A percentile compares a stretch with the other conserved stretches of the same genome.
phyloP scores from a whole-genome alignment of 2,113 vertebrate genomes.

The Lates calcarifer region DNA sequence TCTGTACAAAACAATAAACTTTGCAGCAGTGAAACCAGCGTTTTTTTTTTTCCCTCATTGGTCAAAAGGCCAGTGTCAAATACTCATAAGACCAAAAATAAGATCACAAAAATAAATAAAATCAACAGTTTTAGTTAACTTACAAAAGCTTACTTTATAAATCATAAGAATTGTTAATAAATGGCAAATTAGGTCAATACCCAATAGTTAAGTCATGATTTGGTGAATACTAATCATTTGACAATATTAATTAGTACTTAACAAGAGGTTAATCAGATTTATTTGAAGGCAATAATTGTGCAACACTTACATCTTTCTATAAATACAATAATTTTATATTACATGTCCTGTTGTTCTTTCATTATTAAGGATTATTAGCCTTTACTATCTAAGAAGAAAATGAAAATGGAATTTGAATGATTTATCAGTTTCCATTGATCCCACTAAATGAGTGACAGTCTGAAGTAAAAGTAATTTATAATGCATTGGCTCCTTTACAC shows the following conservation, averaged over 20 bases:
- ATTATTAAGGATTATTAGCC: neutral
- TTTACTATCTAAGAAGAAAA: too few species aligned
- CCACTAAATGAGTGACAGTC: too few species aligned
- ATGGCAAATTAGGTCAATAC: slow-evolving; percentile 61
- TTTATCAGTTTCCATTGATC: neutral
- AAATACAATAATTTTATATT: neutral
- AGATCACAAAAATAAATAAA: slow-evolving; percentile 11
- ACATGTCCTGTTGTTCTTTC: neutral
- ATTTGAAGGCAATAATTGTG: neutral
- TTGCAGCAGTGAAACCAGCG: slow-evolving; percentile 47
- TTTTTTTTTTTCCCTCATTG: neutral
- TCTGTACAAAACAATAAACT: slow-evolving; percentile 68
- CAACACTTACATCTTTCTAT: neutral
- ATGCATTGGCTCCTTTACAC: too few species aligned
- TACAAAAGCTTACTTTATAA: neutral
- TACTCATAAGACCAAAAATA: slow-evolving; percentile 23
- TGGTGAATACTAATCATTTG: slow-evolving; percentile 43
- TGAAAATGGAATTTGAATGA: neutral
- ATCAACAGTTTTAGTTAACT: neutral
- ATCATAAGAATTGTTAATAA: slow-evolving; percentile 58
- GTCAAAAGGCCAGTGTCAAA: slow-evolving; percentile 30
- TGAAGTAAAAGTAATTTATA: too few species aligned
- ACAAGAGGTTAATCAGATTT: slow-evolving; percentile 4
- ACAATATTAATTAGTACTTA: slow-evolving; percentile 21
- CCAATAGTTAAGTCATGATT: slow-evolving; percentile 55